phyloP scores from a whole-genome alignment of 2,797 vertebrate genomes.

The Lutjanus campechanus region DNA sequence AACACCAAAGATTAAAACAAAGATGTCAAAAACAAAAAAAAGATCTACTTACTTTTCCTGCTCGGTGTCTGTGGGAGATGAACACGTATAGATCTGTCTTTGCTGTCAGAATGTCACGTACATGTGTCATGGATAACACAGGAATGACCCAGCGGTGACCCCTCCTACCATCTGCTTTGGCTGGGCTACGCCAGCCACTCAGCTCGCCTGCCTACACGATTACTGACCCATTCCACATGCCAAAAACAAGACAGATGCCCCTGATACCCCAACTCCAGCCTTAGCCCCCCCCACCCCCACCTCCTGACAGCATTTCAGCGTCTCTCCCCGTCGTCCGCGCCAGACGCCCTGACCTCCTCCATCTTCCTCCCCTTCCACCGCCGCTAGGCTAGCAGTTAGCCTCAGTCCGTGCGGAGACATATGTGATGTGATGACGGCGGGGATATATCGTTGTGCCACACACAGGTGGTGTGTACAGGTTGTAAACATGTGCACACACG shows the following conservation, averaged over 20 bases:
- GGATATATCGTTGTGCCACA: constrained; percentile 21
- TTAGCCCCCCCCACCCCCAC: not conserved
- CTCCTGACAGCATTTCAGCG: constrained; percentile 60
- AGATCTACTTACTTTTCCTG: constrained; percentile 16
- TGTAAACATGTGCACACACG: constrained; percentile 4
- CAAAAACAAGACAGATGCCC: constrained; percentile 81
- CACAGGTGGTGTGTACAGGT: constrained; percentile 55
- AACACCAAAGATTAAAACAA: not conserved
- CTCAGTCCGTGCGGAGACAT: constrained; percentile 49
- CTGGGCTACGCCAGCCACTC: constrained; percentile 66
- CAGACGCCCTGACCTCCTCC: constrained; percentile 61
- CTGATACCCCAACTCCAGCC: constrained; percentile 65
- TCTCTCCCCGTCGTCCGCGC: constrained; percentile 54
- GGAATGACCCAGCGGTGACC: constrained; percentile 68
- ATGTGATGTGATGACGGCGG: constrained; percentile 55
- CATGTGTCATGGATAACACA: constrained; percentile 74
- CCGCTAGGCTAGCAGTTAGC: constrained; percentile 41
- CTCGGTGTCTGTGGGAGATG: constrained; percentile 26
- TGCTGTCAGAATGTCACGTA: constrained; percentile 72
- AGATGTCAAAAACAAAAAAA: constrained; percentile 11
- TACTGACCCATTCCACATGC: constrained; percentile 78
- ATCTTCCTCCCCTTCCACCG: constrained; percentile 60
- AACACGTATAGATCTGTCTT: constrained; percentile 62
- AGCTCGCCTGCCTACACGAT: constrained; percentile 59
- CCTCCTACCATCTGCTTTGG: constrained; percentile 74